Evolutionary conservation across 1,140 invertebrate species (phyloP).

Genomic region (Brachionus angularis): DNA sequence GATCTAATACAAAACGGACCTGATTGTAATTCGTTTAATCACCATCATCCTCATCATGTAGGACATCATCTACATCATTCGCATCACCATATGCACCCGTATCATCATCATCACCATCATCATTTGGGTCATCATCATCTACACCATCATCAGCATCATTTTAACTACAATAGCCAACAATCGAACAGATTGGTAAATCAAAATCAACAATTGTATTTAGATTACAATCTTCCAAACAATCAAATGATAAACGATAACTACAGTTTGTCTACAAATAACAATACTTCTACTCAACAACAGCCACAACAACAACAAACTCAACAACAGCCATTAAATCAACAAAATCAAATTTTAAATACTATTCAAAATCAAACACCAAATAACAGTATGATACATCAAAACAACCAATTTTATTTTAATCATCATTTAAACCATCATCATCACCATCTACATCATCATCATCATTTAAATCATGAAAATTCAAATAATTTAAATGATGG

Average conservation of each 20-base stretch:
- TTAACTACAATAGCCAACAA: not conserved
- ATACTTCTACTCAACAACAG: not conserved
- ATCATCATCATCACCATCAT: not conserved
- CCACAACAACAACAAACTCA: not conserved
- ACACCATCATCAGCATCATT: slow-evolving; percentile 29
- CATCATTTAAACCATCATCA: slow-evolving; percentile 27
- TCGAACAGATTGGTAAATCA: slow-evolving; percentile 14
- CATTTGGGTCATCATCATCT: not conserved
- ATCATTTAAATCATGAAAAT: slow-evolving; percentile 5
- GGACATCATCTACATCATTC: too few relatives aligned
- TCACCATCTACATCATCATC: too few relatives aligned
- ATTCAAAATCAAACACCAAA: too few relatives aligned
- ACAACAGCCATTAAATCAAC: not conserved
- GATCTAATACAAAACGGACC: too few relatives aligned
- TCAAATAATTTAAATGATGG: not conserved
- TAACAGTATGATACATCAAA: too few relatives aligned
- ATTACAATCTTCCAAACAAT: not conserved
- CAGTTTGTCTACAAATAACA: not conserved
- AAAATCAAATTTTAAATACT: slow-evolving; percentile 37
- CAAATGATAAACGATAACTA: slow-evolving; percentile 1
- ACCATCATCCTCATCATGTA: too few relatives aligned
- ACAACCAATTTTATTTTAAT: slow-evolving; percentile 32
- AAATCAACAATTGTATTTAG: not conserved
- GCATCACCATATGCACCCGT: not conserved
- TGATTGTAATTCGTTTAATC: not conserved